phyloP scores from a whole-genome alignment of 2,797 vertebrate genomes.

The Knipowitschia caucasica region DNA sequence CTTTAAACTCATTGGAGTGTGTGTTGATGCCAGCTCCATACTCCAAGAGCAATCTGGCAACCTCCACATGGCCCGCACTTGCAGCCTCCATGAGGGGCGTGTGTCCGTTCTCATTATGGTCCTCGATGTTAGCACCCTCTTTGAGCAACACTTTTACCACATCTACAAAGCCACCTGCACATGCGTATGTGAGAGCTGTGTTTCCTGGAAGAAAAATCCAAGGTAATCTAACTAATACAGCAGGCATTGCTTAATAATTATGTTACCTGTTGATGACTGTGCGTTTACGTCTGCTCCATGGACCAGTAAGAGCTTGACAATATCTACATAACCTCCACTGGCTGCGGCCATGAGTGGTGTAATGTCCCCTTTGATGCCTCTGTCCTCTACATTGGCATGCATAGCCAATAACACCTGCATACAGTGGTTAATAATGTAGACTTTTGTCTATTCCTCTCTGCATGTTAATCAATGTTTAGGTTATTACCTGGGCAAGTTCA shows the following conservation, averaged over 20 bases:
- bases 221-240: not conserved
- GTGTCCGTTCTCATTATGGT: slow-evolving; percentile 99
- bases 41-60: slow-evolving; percentile 94
- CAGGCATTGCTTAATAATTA: not conserved
- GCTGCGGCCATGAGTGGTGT: slow-evolving; percentile 98
- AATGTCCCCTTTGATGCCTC: slow-evolving; percentile 98
- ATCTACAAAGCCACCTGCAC: slow-evolving; percentile 96
- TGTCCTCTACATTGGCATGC: slow-evolving; percentile 97
- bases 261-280: slow-evolving; percentile 92
- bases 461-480: not conserved
- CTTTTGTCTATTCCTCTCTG: not conserved
- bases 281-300: slow-evolving; percentile 97
- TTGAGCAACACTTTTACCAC: slow-evolving; percentile 97
- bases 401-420: slow-evolving; percentile 92
- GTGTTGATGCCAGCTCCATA: slow-evolving; percentile 98
- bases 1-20: slow-evolving; percentile 99
- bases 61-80: slow-evolving; percentile 96
- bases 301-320: slow-evolving; percentile 94
- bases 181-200: slow-evolving; percentile 95
- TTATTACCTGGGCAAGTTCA: slow-evolving; percentile 94
- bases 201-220: slow-evolving; percentile 79
- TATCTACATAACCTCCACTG: slow-evolving; percentile 96
- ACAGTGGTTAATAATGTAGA: not conserved
- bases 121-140: slow-evolving; percentile 98
- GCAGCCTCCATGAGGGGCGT: slow-evolving; percentile 99